Percentiles rank a stretch among this genome's conserved stretches.
phyloP scores from a whole-genome alignment of 2,113 vertebrate genomes.

The Potamarius usumacintae region DNA sequence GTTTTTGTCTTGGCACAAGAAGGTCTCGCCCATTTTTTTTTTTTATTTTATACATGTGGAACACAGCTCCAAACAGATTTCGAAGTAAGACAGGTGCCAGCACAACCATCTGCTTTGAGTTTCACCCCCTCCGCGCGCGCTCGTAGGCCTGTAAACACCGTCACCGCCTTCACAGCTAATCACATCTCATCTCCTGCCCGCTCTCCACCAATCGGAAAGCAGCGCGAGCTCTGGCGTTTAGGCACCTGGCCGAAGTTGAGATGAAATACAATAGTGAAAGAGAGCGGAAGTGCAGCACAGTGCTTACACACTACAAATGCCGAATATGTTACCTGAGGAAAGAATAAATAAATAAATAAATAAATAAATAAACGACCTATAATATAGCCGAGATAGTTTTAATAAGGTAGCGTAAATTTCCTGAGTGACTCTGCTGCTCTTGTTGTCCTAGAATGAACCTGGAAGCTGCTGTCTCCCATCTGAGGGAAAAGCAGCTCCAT shows the following conservation, averaged over 20 bases:
- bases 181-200: conserved; percentile 21
- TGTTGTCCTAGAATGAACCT: conserved; percentile 55
- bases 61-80: conserved; percentile 80
- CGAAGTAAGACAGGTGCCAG: conserved; percentile 75
- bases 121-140: conserved; percentile 64
- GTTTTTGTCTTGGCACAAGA: conserved; percentile 67
- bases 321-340: not conserved
- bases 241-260: conserved; percentile 56
- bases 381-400: not conserved
- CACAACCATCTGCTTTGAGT: conserved; percentile 79
- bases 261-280: conserved; percentile 21
- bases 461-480: conserved; percentile 15
- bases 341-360: no score
- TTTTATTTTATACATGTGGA: conserved; percentile 72
- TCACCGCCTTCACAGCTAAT: conserved; percentile 20
- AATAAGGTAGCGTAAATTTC: conserved; percentile 15
- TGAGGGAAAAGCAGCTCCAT: conserved; percentile 41
- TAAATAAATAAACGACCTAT: not conserved
- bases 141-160: conserved; percentile 50
- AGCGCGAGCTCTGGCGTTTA: conserved; percentile 45
- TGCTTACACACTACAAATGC: not conserved
- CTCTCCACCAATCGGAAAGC: conserved; percentile 60
- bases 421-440: conserved; percentile 29
- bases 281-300: not conserved
- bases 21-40: conserved; percentile 52